These are phyloP conservation scores for Diarsia mendica DNA, from an alignment of 2,888 invertebrate genomes.

Conservation along the genomic window DNA sequence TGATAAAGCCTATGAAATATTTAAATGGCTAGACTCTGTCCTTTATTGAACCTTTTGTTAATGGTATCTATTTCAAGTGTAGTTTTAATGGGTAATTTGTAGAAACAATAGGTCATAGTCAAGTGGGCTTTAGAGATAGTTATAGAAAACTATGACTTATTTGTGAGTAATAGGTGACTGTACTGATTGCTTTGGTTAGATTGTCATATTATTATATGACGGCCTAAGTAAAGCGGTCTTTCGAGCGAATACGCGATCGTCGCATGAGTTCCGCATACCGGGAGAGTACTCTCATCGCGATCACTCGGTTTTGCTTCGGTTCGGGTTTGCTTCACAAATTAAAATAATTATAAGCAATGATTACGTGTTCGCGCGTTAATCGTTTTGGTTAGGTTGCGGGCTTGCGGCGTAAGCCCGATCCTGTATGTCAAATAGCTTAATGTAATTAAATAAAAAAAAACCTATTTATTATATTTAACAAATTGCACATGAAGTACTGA, in stretches of 20 bases:
- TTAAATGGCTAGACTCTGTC: slow-evolving; percentile 34
- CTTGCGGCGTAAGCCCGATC: not conserved
- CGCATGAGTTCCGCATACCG: not conserved
- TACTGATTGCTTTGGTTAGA: too few species aligned
- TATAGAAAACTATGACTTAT: not conserved
- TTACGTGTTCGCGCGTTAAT: not conserved
- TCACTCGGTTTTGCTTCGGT: too few species aligned
- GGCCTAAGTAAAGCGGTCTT: not conserved
- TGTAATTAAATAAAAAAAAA: not conserved
- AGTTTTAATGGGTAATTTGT: not conserved
- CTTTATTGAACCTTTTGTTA: slow-evolving; percentile 21
- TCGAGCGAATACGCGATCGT: not conserved
- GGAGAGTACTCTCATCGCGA: not conserved
- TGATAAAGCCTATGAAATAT: slow-evolving; percentile 50
- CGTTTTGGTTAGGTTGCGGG: not conserved
- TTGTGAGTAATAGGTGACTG: not conserved
- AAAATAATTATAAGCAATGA: not conserved
- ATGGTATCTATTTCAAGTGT: not conserved
- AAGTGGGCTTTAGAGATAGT: not conserved
- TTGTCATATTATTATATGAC: not conserved
- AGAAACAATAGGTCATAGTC: not conserved
- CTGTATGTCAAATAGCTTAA: not conserved
- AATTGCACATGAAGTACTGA: too few species aligned
- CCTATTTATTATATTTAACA: not conserved
- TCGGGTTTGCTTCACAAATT: not conserved